phyloP scores from a whole-genome alignment of 2,113 vertebrate genomes.

The Pteruthius melanotis region DNA sequence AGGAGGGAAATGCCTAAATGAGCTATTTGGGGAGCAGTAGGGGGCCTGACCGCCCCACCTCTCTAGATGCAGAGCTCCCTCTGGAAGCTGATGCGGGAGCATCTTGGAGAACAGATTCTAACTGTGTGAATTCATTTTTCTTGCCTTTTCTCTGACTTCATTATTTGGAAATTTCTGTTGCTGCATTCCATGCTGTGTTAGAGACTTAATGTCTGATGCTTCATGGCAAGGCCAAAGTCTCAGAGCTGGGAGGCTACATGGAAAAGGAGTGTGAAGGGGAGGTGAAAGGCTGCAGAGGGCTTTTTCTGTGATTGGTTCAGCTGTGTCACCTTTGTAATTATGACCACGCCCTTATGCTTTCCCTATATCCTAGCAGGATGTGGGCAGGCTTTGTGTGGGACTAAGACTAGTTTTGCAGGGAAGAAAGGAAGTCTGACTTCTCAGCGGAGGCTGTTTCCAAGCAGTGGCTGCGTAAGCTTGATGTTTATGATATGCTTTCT shows the following conservation, averaged over 20 bases:
- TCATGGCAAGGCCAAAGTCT: neutral
- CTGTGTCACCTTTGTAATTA: neutral
- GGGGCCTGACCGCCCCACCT: neutral
- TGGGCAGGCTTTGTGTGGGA: neutral
- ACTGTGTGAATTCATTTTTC: neutral
- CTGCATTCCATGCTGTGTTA: neutral
- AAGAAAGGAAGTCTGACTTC: neutral
- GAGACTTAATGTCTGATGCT: neutral
- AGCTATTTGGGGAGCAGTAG: neutral
- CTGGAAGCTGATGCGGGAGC: neutral
- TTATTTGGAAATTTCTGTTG: neutral
- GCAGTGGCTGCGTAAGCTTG: neutral
- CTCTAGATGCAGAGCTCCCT: neutral
- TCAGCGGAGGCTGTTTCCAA: neutral
- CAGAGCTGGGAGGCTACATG: neutral
- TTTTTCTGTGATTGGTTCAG: neutral
- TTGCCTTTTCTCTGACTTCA: neutral
- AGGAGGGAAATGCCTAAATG: neutral
- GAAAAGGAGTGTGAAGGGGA: neutral
- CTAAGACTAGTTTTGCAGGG: neutral
- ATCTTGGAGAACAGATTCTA: neutral
- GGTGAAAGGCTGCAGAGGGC: neutral
- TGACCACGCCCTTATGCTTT: neutral
- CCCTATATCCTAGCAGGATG: neutral
- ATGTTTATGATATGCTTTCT: neutral